Base-by-base conservation (phyloP, 2,888 invertebrate species). In the Plusia festucae region DNA sequence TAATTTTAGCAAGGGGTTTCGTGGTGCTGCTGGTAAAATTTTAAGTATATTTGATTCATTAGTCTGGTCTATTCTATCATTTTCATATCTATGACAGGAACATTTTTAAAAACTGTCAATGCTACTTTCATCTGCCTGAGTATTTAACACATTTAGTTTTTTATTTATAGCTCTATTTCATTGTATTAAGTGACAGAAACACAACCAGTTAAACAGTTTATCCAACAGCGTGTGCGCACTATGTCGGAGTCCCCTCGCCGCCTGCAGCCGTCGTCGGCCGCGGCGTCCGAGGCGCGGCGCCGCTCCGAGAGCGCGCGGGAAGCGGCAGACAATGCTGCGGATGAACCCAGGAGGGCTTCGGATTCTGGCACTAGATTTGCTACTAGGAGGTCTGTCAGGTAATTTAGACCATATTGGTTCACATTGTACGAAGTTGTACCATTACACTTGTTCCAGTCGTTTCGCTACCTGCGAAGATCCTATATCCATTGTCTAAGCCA, bases 181-280 rank as follows among this genome's bases (percentile, higher is more conserved):
- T 6, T 40, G n/a, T n/a, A n/a, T 6, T 4, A 13, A 60, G 30
- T 53, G 40, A 68, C 67, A 55, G 76, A 73, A 76, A 63, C 73
- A 66, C 65, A 55, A 51, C 81, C 56, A 72, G 65, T 72, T 56
- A 67, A 70, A 70, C 60, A 73, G 78, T 77, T 78, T 77, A 69
- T 77, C 64, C 77, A 73, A 72, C 84, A 94, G 91, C 91, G 94
- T 20, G 91, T 91, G 8, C 92, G 93, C 20, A 93, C 91, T 2
- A 85, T 91, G 87, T 88, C 93, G 68, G 94, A 94, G 82, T 91
- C 91, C 49, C 93, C 94, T 0, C 91, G 94, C 0, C 92, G 94
- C 4, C 85, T 93, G 63, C 90, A 88, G 59, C 91, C 92, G 0
- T 82, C 88, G 0, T 71, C 85, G 2, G 82, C 84, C 5, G 76